phyloP scores from a whole-genome alignment of 92 coral and sea anemone species.

The Ricordea florida region DNA sequence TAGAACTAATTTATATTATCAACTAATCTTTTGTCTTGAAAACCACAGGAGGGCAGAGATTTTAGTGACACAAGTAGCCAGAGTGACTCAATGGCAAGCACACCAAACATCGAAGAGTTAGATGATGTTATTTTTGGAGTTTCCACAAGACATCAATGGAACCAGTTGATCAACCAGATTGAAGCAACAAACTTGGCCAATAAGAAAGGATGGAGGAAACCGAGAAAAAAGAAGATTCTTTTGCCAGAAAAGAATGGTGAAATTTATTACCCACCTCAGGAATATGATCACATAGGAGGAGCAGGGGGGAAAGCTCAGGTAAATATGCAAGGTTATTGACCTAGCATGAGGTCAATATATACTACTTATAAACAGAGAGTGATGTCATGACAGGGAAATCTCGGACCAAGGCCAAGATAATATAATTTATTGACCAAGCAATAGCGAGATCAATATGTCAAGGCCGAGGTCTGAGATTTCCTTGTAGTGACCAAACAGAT shows the following conservation, averaged over 20 bases:
- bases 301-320: no score
- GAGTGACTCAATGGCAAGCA: conserved; percentile 78
- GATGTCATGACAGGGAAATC: no score
- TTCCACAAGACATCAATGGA: conserved; percentile 95
- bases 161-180: conserved; percentile 86
- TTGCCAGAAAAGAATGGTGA: conserved; percentile 5
- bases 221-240: not conserved
- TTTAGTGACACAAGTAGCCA: conserved; percentile 75
- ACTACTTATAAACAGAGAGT: not conserved
- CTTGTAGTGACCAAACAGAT: no score
- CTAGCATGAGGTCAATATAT: not conserved
- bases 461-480: no score
- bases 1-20: no score
- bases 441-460: no score
- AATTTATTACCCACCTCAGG: not conserved
- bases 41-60: conserved; percentile 90
- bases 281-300: conserved; percentile 14
- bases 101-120: conserved; percentile 79
- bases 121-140: conserved; percentile 94
- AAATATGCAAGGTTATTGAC: not conserved
- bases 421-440: no score
- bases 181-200: conserved; percentile 80
- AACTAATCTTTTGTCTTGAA: no score
- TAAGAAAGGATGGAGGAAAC: conserved; percentile 4
- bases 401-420: no score